Evolutionary conservation across 2,113 vertebrate genomes (phyloP).

Genomic region (Lasiurus borealis): DNA sequence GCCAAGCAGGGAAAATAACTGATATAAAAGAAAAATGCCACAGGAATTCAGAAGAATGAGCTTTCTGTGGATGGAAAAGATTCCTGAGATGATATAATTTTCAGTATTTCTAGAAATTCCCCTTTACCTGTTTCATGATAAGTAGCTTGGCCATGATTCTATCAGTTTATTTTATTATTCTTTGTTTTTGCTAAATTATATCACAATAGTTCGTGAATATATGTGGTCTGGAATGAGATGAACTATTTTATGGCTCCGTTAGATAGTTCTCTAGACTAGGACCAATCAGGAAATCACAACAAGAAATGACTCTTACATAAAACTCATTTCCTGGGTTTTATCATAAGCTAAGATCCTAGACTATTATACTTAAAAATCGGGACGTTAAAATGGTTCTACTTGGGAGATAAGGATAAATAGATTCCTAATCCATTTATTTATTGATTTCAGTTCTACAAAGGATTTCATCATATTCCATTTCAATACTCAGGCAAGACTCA

Average conservation of each 20-base stretch:
- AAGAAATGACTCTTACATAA: background rate
- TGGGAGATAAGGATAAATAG: background rate
- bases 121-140: background rate
- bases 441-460: conserved; percentile 15
- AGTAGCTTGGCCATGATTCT: background rate
- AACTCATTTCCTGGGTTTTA: background rate
- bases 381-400: background rate
- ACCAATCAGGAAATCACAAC: background rate
- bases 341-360: background rate
- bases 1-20: background rate
- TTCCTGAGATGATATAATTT: background rate
- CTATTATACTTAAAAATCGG: conserved; percentile 1
- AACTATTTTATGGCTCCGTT: background rate
- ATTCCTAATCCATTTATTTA: conserved; percentile 32
- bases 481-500: background rate
- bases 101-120: background rate
- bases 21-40: background rate
- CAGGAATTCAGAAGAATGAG: background rate
- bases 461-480: background rate
- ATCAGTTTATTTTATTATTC: background rate
- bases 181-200: conserved; percentile 8
- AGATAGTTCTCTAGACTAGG: background rate
- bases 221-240: background rate
- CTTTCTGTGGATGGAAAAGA: background rate
- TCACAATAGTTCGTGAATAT: background rate